Percentiles rank a stretch among this genome's conserved stretches.
These are phyloP conservation scores for Coecobrya sp. DNA, from an alignment of 2,888 invertebrate species.

Conservation along the genomic window DNA sequence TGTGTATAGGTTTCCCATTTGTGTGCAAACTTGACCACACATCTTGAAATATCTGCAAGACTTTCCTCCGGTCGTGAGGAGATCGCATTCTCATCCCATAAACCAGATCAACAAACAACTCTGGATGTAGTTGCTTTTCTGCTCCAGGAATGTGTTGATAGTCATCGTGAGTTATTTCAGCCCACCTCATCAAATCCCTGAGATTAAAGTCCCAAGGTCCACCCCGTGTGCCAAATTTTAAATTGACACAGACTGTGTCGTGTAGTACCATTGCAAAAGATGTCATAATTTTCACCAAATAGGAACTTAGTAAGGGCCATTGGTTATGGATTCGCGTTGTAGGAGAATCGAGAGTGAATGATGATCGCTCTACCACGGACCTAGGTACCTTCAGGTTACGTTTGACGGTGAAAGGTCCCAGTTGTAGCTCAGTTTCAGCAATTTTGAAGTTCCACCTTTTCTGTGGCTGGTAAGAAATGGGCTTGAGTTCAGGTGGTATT, in stretches of 20 bases:
- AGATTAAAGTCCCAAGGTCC: conserved; percentile 99
- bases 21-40: conserved; percentile 32
- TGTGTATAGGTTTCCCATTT: neutral
- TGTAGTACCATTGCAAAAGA: conserved; percentile 92
- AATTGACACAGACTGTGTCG: conserved; percentile 90
- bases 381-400: conserved; percentile 50
- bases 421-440: conserved; percentile 21
- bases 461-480: neutral
- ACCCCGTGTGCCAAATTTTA: conserved; percentile 93
- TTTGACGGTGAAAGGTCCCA: conserved; percentile 79
- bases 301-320: conserved; percentile 90
- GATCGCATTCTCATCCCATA: conserved; percentile 96
- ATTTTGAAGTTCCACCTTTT: neutral
- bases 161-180: conserved; percentile 88
- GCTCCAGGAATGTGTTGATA: conserved; percentile 32
- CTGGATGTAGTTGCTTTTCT: conserved; percentile 88
- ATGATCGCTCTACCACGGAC: neutral
- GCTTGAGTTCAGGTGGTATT: neutral
- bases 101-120: conserved; percentile 92
- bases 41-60: conserved; percentile 87
- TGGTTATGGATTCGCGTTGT: conserved; percentile 92
- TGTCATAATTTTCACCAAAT: conserved; percentile 92
- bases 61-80: conserved; percentile 92
- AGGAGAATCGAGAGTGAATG: conserved; percentile 92
- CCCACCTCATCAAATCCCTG: conserved; percentile 98